Evolutionary conservation across 2,113 vertebrate genomes (phyloP).

Genomic region (Rhombomys opimus): DNA sequence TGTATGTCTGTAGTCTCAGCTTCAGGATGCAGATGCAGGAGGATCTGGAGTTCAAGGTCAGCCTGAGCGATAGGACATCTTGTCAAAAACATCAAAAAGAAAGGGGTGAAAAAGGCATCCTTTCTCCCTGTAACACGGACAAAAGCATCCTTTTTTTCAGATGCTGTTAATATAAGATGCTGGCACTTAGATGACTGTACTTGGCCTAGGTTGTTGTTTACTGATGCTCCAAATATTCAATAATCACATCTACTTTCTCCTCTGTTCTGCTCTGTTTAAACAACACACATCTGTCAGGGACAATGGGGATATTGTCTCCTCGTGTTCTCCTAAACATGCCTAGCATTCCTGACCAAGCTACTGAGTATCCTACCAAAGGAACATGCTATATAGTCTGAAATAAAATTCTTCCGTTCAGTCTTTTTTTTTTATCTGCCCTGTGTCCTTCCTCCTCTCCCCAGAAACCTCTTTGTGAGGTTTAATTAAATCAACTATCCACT

Average conservation of each 20-base stretch:
- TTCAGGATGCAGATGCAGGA: not conserved
- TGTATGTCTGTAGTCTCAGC: not conserved
- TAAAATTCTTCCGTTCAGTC: not conserved
- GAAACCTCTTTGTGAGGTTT: not conserved
- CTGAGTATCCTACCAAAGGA: not conserved
- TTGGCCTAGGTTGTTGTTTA: not conserved
- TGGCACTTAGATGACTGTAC: not conserved
- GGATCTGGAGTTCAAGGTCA: not conserved
- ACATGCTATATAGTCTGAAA: not conserved
- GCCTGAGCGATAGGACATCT: not conserved
- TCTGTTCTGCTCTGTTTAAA: constrained; percentile 9
- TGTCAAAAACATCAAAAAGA: not conserved
- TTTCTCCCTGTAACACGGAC: not conserved
- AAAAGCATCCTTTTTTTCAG: not conserved
- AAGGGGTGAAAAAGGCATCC: not conserved
- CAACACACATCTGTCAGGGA: not conserved
- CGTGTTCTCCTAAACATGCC: not conserved
- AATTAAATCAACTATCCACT: not conserved
- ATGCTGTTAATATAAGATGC: not conserved
- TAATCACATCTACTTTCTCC: not conserved
- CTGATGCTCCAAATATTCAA: not conserved
- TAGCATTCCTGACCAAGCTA: not conserved
- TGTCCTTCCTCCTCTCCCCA: not conserved
- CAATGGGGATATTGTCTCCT: not conserved
- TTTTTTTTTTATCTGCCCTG: constrained; percentile 3